Conservation (phyloP, 1,140 invertebrate species). For the Cotesia vestalis region DNA sequence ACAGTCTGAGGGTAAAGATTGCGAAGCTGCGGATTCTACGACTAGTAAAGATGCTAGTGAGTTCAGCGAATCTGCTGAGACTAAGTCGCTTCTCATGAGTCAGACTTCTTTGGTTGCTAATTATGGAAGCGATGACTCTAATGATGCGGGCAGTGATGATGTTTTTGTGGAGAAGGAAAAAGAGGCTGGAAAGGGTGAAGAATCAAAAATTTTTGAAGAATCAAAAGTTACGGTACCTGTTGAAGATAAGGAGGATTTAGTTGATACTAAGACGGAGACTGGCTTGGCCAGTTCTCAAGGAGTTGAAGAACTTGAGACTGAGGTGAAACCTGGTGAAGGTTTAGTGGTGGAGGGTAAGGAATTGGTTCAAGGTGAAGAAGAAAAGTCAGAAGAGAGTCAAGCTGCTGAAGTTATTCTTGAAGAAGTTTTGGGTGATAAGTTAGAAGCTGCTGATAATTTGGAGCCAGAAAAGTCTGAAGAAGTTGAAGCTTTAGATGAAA, state of each 20-base stretch:
- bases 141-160: slow-evolving; percentile 50
- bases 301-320: background rate
- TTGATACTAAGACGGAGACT: background rate
- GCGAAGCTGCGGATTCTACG: background rate
- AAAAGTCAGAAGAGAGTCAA: background rate
- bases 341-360: background rate
- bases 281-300: too few species aligned
- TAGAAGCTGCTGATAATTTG: too few species aligned
- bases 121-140: slow-evolving; percentile 56
- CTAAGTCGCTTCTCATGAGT: slow-evolving; percentile 12
- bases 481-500: too few species aligned
- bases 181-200: slow-evolving; percentile 13
- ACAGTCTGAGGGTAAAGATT: background rate
- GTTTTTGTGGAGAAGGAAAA: slow-evolving; percentile 44
- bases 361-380: background rate
- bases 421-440: too few species aligned
- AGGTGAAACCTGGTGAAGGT: too few species aligned
- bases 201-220: background rate
- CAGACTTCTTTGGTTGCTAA: slow-evolving; percentile 50
- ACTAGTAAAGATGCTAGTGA: background rate
- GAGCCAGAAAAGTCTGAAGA: too few species aligned
- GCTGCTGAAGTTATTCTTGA: background rate
- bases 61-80: background rate
- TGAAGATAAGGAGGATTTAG: background rate
- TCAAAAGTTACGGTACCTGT: too few species aligned